Evolutionary conservation across 1,140 invertebrate genomes (phyloP), one percentile per base, ranked within the genome.

Genomic region (Pteromalus puparum): DNA sequence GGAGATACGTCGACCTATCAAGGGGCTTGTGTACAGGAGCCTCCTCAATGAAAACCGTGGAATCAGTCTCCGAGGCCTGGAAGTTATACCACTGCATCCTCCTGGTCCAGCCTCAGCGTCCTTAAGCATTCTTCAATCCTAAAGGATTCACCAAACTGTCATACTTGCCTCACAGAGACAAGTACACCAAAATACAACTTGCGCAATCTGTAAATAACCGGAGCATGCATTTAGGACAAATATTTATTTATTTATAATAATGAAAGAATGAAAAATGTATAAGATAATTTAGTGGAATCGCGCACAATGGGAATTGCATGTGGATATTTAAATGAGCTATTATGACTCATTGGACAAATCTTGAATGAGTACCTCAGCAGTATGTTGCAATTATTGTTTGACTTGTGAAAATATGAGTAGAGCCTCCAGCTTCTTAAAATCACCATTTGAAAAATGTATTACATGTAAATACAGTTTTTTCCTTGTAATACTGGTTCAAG

Each of bases 31-130:
- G 82, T 94, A 94, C 6, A 94, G 89, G 6, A 94, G 88, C 86
- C 93, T 88, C 21, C 94, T 89, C 12, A 94, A 87, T 10, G 94
- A 94, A 88, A 94, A 94, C 75, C 93, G 89, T 68, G 93, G 91
- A 86, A 93, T 90, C 48, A 91, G 74, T 87, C 92, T 87, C 42
- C 91, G 88, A 76, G 90, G 88, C 86, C 92, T 90, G 6, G 90
- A 81, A 84, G 87, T 87, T 75, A 86, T 88, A 48, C 87, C 87
- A 67, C 89, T 92, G 85, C 91, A 92, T 77, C 89, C 88, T 85
- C 88, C 88, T 68, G 89, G 79, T 67, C 85, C 89, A 84, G 83
- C 90, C 83, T 93, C 92, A 48, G 83, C 88, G 90, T 93, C 92
- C 87, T 93, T 93, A 6, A 92, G 87, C 92, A 93, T 93, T 85